These are phyloP conservation scores for Lytechinus pictus DNA, from an alignment of 35 echinoderm and acorn worm species.

Conservation along the genomic window DNA sequence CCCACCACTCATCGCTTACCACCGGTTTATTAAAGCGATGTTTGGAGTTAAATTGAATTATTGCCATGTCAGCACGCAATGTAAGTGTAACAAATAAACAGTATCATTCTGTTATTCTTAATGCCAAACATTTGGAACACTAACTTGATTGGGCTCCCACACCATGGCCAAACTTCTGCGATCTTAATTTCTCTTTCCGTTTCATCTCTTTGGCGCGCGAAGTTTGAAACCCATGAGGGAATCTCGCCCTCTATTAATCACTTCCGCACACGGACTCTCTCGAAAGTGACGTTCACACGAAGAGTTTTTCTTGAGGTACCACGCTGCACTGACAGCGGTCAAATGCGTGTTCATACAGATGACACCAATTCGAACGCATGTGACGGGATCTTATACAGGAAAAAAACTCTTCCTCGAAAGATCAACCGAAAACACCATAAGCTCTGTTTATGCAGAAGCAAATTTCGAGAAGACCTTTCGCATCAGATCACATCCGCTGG, in stretches of 20 bases:
- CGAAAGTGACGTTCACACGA: background rate
- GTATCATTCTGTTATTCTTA: background rate
- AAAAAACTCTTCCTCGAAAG: too few relatives aligned
- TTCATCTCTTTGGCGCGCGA: background rate
- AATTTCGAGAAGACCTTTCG: too few relatives aligned
- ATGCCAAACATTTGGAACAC: constrained; percentile 18
- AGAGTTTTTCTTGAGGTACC: too few relatives aligned
- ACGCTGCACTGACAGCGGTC: too few relatives aligned
- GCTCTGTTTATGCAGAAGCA: too few relatives aligned
- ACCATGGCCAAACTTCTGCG: constrained; percentile 3
- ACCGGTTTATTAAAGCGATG: background rate
- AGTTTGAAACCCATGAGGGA: background rate
- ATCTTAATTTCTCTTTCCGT: background rate
- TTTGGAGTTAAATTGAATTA: background rate
- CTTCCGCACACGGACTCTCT: background rate
- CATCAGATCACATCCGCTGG: too few relatives aligned
- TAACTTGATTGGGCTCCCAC: background rate
- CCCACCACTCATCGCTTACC: background rate
- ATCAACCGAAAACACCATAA: too few relatives aligned
- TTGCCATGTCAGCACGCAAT: background rate
- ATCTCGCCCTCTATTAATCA: background rate
- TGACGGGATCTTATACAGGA: too few relatives aligned
- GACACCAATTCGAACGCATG: too few relatives aligned
- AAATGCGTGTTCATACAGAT: too few relatives aligned
- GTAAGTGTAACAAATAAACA: background rate